Evolutionary conservation across 2,113 vertebrate species (phyloP), one percentile per base, ranked within the genome.

Genomic region (Mobula hypostoma): DNA sequence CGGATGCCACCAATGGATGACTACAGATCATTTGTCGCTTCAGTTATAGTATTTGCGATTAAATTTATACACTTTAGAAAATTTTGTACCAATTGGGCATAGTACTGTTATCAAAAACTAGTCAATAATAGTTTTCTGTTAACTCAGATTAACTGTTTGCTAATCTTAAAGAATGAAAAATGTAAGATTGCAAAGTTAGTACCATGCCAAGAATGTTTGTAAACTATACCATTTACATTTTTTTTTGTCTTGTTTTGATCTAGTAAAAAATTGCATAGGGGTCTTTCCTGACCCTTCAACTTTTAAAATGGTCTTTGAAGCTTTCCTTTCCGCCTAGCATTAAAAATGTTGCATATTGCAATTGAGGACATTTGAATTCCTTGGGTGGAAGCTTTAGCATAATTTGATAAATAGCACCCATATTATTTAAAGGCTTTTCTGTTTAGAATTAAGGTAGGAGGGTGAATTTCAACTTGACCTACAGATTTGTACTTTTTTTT

Each of bases 401-500:
- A 74, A 24, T 8, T 80, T 80, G 7, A 19, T 11, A 48, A 48
- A 48, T 48, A 48, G 3, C 48, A 48, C 3, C 48, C 48, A 48
- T 48, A 48, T 48, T 48, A 48, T 48, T 48, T 48, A 48, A 1
- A 4, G 48, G 21, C 36, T 76, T 74, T 72, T 48, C 70, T 56
- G 11, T 48, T 93, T 74, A 56, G 48, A 93, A 74, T 74, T 8
- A 32, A 90, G 61, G 61, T 36, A 36, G 2, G 61, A 32, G 40
- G 48, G 19, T 74, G 36, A 76, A 93, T 12, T 93, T 93, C 24
- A 93, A 74, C 3, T 40, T 92, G 27, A 92, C 66, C 7, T 72
- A 17, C 32, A 11, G 32, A 72, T 72, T 93, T 76, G 32, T 74
- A 3, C 92, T 79, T 85, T 48, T 48, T 48, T 48, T 87, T 96